Conservation (phyloP, 2,888 invertebrate species). For the Drosophila dives region DNA sequence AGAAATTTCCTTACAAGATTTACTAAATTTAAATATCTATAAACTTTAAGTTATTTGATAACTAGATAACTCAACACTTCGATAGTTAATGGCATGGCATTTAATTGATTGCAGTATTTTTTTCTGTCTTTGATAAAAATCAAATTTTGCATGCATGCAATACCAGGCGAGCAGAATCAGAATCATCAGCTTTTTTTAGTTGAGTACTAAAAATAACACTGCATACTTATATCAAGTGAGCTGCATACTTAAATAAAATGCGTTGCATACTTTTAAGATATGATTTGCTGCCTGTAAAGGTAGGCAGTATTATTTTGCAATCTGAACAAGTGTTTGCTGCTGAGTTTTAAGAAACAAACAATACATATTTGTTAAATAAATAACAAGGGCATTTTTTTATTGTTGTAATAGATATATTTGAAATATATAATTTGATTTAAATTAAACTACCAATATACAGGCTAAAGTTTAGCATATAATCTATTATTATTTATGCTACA, state of each 20-base stretch:
- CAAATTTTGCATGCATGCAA: background rate
- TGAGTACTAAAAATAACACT: background rate
- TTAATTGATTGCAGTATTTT: background rate
- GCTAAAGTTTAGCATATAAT: constrained; percentile 55
- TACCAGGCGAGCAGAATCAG: background rate
- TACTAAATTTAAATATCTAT: background rate
- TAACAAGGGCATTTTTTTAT: constrained; percentile 4
- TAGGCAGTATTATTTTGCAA: background rate
- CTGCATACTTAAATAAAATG: constrained; percentile 4
- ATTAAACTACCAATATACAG: constrained; percentile 77
- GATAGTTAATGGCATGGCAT: background rate
- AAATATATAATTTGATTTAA: constrained; percentile 79
- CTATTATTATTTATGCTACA: constrained; percentile 63
- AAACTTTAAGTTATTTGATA: background rate
- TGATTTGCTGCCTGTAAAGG: background rate
- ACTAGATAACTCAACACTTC: background rate
- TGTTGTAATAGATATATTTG: constrained; percentile 68
- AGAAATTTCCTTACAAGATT: background rate
- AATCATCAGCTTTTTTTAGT: background rate
- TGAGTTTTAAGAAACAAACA: background rate
- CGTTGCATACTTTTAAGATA: background rate
- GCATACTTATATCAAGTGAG: background rate
- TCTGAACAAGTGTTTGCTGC: no score
- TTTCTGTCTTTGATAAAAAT: background rate
- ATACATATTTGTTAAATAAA: background rate